phyloP scores from a whole-genome alignment of 2,888 invertebrate species.

The Patella depressa region DNA sequence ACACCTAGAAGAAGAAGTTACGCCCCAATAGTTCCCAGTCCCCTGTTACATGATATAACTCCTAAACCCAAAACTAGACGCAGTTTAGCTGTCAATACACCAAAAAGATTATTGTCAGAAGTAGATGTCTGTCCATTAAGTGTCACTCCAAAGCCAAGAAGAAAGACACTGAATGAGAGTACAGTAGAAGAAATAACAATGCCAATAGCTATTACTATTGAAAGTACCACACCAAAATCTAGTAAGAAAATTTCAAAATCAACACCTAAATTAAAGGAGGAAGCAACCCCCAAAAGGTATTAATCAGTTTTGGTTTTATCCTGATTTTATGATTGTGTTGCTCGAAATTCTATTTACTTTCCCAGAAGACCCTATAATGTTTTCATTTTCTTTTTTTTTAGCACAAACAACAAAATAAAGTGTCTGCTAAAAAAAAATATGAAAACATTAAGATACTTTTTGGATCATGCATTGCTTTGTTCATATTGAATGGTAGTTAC shows the following conservation, averaged over 20 bases:
- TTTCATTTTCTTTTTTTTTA: no score
- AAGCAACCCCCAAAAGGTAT: background rate
- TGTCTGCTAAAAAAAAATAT: no score
- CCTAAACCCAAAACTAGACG: constrained; percentile 22
- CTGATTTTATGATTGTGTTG: no score
- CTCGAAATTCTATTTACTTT: no score
- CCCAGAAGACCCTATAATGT: no score
- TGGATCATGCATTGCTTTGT: no score
- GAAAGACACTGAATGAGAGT: constrained; percentile 18
- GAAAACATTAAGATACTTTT: no score
- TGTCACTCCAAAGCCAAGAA: no score
- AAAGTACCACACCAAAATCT: background rate
- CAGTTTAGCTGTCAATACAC: background rate
- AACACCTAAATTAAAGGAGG: background rate
- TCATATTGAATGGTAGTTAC: no score
- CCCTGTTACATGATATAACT: constrained; percentile 51
- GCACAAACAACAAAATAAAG: no score
- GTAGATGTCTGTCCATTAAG: background rate
- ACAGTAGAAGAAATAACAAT: background rate
- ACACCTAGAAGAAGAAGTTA: constrained; percentile 51
- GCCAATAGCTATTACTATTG: background rate
- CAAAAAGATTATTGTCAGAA: background rate
- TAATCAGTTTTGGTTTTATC: no score
- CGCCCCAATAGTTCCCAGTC: constrained; percentile 58
- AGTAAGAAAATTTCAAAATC: background rate